phyloP scores from a whole-genome alignment of 2,113 vertebrate species.

The Mystacornis crossleyi region DNA sequence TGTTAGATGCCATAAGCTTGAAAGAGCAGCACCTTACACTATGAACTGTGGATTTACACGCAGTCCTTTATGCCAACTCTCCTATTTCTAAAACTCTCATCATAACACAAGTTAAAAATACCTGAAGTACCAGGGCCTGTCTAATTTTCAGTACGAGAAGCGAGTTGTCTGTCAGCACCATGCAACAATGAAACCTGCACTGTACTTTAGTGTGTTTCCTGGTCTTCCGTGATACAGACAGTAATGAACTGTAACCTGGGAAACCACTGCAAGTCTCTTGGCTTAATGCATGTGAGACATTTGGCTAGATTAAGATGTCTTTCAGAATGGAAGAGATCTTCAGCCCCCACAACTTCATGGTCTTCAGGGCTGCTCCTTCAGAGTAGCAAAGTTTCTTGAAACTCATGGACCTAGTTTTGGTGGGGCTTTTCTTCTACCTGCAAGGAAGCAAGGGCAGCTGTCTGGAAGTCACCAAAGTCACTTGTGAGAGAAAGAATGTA shows the following conservation, averaged over 20 bases:
- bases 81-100: background rate
- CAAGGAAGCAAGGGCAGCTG: background rate
- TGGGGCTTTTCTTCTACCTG: background rate
- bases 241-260: slow-evolving; percentile 53
- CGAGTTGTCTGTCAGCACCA: background rate
- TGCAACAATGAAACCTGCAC: background rate
- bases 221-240: background rate
- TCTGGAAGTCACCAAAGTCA: background rate
- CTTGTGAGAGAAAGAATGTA: background rate
- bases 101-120: slow-evolving; percentile 10
- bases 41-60: background rate
- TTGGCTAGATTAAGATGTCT: background rate
- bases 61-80: background rate
- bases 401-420: background rate
- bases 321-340: background rate
- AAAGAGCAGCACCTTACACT: background rate
- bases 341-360: background rate
- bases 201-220: background rate
- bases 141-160: background rate
- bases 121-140: background rate
- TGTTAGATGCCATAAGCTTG: background rate
- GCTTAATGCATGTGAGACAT: background rate
- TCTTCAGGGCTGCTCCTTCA: background rate
- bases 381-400: background rate
- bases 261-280: background rate